These are phyloP conservation scores for Anagrus nilaparvatae DNA, from an alignment of 1,140 invertebrate genomes.

Conservation along the genomic window DNA sequence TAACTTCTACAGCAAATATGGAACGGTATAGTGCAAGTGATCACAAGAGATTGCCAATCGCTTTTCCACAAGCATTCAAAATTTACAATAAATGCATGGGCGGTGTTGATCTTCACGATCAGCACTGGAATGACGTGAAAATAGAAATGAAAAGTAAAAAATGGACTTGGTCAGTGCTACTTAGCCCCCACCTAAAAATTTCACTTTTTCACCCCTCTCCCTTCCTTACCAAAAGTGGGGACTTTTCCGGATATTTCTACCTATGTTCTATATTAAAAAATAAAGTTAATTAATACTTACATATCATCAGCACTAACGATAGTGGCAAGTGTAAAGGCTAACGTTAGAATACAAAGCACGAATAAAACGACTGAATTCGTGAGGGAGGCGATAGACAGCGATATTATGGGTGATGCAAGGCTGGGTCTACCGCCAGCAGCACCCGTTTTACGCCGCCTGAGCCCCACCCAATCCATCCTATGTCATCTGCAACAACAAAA, in stretches of 20 bases:
- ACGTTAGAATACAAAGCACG: slow-evolving; percentile 34
- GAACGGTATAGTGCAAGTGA: too few species aligned
- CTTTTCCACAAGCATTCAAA: slow-evolving; percentile 5
- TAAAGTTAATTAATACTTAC: slow-evolving; percentile 29
- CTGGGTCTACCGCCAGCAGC: slow-evolving; percentile 39
- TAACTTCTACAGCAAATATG: slow-evolving; percentile 10
- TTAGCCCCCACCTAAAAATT: too few species aligned
- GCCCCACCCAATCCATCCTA: slow-evolving; percentile 44
- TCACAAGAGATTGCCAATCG: too few species aligned
- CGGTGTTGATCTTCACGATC: slow-evolving; percentile 16
- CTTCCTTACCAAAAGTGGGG: too few species aligned
- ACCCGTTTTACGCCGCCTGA: slow-evolving; percentile 41
- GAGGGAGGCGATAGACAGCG: slow-evolving; percentile 41
- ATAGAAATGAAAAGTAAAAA: slow-evolving; percentile 17
- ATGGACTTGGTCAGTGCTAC: slow-evolving; percentile 19
- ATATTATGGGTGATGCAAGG: slow-evolving; percentile 40
- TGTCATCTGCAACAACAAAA: slow-evolving; percentile 41
- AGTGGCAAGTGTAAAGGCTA: slow-evolving; percentile 35
- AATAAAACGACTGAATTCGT: slow-evolving; percentile 35
- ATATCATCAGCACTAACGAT: slow-evolving; percentile 37
- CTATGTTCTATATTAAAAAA: too few species aligned
- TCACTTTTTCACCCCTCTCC: too few species aligned
- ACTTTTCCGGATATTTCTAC: too few species aligned
- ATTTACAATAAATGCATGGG: slow-evolving; percentile 15
- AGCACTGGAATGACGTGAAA: slow-evolving; percentile 16